Conservation (phyloP, 2,113 vertebrate species). For the Colossoma macropomum region DNA sequence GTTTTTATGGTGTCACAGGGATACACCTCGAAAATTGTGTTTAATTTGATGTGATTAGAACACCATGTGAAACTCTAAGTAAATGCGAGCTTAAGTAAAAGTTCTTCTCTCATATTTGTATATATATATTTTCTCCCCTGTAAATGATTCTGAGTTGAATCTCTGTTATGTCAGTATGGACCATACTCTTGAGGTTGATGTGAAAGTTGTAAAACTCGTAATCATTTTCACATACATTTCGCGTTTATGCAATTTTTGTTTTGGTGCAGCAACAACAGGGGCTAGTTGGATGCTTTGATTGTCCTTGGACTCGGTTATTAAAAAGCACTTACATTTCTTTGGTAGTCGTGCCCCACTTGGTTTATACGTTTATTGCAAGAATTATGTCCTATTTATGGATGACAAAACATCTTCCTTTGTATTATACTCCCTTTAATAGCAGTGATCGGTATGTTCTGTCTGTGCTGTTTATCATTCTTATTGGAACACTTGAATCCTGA, state of each 20-base stretch:
- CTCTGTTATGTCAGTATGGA: not conserved
- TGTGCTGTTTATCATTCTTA: conserved; percentile 26
- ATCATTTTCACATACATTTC: not conserved
- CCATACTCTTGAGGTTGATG: not conserved
- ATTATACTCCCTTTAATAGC: conserved; percentile 27
- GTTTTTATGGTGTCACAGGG: conserved; percentile 53
- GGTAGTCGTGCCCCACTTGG: not conserved
- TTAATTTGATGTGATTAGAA: conserved; percentile 15
- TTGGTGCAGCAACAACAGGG: conserved; percentile 8
- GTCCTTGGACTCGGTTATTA: not conserved
- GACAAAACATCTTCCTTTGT: conserved; percentile 24
- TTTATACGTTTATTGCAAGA: conserved; percentile 6
- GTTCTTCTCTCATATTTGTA: not conserved
- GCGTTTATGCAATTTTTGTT: conserved; percentile 18
- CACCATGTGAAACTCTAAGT: not conserved
- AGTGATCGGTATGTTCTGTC: conserved; percentile 8
- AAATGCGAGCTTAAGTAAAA: conserved; percentile 3
- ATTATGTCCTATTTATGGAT: conserved; percentile 3
- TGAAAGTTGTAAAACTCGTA: not conserved
- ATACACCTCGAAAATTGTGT: conserved; percentile 50
- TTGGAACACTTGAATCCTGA: conserved; percentile 2
- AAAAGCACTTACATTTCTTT: not conserved
- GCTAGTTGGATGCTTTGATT: not conserved
- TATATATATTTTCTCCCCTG: not conserved
- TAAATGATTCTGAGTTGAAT: not conserved